Conservation (phyloP, 2,113 vertebrate species). For the Furnarius figulus region DNA sequence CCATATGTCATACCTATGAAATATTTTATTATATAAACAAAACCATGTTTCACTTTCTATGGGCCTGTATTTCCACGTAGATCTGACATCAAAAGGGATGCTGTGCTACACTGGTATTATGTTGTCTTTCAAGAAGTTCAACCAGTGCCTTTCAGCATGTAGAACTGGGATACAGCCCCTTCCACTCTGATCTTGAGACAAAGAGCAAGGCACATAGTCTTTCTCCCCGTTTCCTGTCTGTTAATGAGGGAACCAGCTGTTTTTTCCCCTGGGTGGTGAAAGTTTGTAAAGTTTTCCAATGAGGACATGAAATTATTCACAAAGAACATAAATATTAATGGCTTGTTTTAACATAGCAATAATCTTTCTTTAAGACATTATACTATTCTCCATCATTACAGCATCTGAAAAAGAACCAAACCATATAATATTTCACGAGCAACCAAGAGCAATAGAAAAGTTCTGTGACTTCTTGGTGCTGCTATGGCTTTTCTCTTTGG, state of each 20-base stretch:
- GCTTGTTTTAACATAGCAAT: not conserved
- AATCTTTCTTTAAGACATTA: constrained; percentile 2
- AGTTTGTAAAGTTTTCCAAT: constrained; percentile 20
- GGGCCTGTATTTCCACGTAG: constrained; percentile 15
- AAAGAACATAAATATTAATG: constrained; percentile 15
- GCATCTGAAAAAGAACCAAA: not conserved
- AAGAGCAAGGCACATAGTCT: not conserved
- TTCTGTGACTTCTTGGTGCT: not conserved
- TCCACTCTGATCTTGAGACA: not conserved
- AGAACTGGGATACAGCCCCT: not conserved
- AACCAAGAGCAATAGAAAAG: not conserved
- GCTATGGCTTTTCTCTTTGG: not conserved
- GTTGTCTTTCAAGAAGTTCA: not conserved
- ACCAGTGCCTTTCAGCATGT: not conserved
- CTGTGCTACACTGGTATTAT: not conserved
- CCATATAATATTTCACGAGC: not conserved
- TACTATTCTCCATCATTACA: not conserved
- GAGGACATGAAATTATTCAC: not conserved
- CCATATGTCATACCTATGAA: constrained; percentile 43
- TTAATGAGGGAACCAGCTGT: not conserved
- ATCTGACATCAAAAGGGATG: constrained; percentile 11
- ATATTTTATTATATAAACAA: constrained; percentile 65
- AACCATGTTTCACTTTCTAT: constrained; percentile 45
- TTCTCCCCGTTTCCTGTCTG: not conserved
- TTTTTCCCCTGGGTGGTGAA: not conserved